Evolutionary conservation across 2,888 invertebrate species (phyloP).

Genomic region (Polymixis lichenea): DNA sequence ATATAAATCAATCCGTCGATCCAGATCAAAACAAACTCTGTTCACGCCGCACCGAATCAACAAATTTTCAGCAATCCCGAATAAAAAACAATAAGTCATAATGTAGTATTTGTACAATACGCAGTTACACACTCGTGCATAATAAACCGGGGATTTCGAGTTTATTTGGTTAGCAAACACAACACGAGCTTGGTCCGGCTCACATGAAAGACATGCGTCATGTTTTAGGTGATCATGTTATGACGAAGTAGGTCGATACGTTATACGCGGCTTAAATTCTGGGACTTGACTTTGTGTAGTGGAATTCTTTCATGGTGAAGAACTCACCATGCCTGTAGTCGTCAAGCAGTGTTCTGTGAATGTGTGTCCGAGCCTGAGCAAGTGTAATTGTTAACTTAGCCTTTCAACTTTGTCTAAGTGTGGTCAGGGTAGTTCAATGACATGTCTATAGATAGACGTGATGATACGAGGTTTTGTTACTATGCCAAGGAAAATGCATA

Average conservation of each 20-base stretch:
- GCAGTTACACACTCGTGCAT: neutral
- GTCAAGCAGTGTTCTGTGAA: too few relatives aligned
- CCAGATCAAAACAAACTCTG: constrained; percentile 2
- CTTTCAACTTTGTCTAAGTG: too few relatives aligned
- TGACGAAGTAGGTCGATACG: too few relatives aligned
- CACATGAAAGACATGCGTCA: constrained; percentile 3
- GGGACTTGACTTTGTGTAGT: too few relatives aligned
- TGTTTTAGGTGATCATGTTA: neutral
- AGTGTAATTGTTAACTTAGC: too few relatives aligned
- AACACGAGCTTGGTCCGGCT: neutral
- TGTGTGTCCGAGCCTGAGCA: too few relatives aligned
- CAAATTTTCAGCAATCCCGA: neutral
- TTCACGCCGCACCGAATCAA: neutral
- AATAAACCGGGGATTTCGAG: neutral
- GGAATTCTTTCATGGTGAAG: too few relatives aligned
- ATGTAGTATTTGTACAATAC: constrained; percentile 25
- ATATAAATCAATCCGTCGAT: neutral
- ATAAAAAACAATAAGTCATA: constrained; percentile 32
- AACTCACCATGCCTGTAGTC: too few relatives aligned
- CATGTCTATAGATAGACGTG: too few relatives aligned
- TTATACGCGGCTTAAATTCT: neutral
- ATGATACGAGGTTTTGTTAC: too few relatives aligned
- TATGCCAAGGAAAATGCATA: too few relatives aligned
- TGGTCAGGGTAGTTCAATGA: too few relatives aligned
- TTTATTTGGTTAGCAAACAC: constrained; percentile 20